phyloP scores from a whole-genome alignment of 2,797 vertebrate species.

The Spinus olivaceus region DNA sequence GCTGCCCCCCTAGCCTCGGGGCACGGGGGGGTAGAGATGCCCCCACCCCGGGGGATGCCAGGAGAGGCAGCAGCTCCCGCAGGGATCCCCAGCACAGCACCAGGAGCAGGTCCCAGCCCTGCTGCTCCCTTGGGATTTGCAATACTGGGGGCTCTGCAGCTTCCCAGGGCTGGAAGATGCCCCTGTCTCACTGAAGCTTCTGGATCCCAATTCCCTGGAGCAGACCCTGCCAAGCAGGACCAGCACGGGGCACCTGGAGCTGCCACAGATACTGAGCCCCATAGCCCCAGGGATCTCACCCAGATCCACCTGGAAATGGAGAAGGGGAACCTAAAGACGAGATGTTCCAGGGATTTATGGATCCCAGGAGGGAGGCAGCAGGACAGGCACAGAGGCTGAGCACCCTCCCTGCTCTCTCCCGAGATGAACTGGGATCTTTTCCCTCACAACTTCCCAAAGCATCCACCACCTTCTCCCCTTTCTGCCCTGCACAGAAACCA shows the following conservation, averaged over 20 bases:
- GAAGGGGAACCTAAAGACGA: neutral
- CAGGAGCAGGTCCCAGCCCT: neutral
- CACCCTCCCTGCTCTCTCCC: neutral
- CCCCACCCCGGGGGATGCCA: neutral
- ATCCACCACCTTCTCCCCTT: neutral
- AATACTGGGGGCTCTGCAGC: fast-evolving
- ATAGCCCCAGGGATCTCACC: neutral
- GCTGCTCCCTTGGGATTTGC: fast-evolving
- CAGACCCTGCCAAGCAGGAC: neutral
- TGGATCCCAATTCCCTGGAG: neutral
- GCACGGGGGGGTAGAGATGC: neutral
- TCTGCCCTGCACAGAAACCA: neutral
- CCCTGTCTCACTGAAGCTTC: neutral
- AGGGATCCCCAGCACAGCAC: fast-evolving
- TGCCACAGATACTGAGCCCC: neutral
- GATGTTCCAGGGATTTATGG: neutral
- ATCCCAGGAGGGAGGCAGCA: neutral
- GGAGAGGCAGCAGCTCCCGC: fast-evolving
- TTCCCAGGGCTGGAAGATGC: neutral
- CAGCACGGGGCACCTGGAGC: neutral
- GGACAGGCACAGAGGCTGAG: neutral
- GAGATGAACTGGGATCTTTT: neutral
- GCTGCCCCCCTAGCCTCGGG: fast-evolving
- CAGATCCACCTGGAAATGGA: neutral
- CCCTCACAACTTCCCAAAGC: neutral